These are phyloP conservation scores for Sesia apiformis DNA, from an alignment of 2,888 invertebrate genomes.

Conservation along the genomic window DNA sequence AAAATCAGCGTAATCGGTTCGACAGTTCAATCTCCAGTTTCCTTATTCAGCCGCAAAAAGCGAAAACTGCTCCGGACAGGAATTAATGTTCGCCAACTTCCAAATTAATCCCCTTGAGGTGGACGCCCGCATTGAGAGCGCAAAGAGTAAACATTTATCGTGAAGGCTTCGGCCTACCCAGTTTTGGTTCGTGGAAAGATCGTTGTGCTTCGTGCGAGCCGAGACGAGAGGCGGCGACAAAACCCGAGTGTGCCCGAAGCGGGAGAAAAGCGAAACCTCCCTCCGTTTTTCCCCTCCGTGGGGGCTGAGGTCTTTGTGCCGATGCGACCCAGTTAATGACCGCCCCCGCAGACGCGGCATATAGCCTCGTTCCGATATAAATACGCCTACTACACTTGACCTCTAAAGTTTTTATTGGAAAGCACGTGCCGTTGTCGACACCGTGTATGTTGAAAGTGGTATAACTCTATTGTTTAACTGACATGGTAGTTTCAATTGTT, in stretches of 20 bases:
- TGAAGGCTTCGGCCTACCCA: slow-evolving; percentile 16
- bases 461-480: slow-evolving; percentile 19
- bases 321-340: slow-evolving; percentile 73
- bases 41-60: slow-evolving; percentile 45
- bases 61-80: slow-evolving; percentile 40
- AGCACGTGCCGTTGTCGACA: slow-evolving; percentile 63
- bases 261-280: slow-evolving; percentile 61
- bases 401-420: slow-evolving; percentile 74
- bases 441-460: slow-evolving; percentile 53
- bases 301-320: slow-evolving; percentile 63
- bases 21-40: slow-evolving; percentile 35
- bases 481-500: slow-evolving; percentile 6
- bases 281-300: slow-evolving; percentile 37
- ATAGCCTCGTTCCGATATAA: slow-evolving; percentile 70
- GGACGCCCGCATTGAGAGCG: slow-evolving; percentile 37
- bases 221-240: slow-evolving; percentile 33
- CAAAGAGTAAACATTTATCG: slow-evolving; percentile 50
- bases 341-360: slow-evolving; percentile 63
- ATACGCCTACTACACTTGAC: slow-evolving; percentile 75
- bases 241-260: slow-evolving; percentile 15
- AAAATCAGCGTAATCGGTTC: slow-evolving; percentile 28
- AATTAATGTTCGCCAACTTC: slow-evolving; percentile 50
- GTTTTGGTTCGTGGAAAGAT: slow-evolving; percentile 40
- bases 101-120: slow-evolving; percentile 63
- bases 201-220: slow-evolving; percentile 37